Conservation (phyloP, 2,888 invertebrate species). For the Caenorhabditis sp. region DNA sequence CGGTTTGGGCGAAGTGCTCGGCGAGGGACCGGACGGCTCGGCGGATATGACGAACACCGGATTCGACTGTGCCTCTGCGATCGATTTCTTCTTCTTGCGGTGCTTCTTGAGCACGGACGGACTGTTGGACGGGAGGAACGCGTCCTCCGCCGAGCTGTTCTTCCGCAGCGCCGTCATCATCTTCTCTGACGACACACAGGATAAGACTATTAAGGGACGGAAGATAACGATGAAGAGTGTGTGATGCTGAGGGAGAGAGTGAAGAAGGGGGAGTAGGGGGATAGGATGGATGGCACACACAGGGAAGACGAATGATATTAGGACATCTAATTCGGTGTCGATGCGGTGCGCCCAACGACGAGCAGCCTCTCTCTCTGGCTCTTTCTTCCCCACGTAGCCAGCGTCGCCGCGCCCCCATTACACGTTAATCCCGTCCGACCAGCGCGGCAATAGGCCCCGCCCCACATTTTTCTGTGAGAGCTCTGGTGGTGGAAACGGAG, state of each 20-base stretch:
- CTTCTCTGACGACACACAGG: slow-evolving; percentile 41
- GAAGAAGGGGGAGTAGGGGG: slow-evolving; percentile 20
- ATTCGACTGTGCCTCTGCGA: slow-evolving; percentile 59
- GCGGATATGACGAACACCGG: slow-evolving; percentile 59
- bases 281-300: no score
- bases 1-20: slow-evolving; percentile 52
- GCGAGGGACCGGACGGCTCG: slow-evolving; percentile 42
- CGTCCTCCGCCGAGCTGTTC: slow-evolving; percentile 55
- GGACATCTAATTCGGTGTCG: slow-evolving; percentile 58
- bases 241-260: no score
- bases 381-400: slow-evolving; percentile 43
- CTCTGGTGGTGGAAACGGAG: slow-evolving; percentile 24
- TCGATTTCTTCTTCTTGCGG: slow-evolving; percentile 65
- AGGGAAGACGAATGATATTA: slow-evolving; percentile 53
- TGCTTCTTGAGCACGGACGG: slow-evolving; percentile 51
- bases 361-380: slow-evolving; percentile 46
- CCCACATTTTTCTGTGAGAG: slow-evolving; percentile 52
- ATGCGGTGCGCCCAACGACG: slow-evolving; percentile 35
- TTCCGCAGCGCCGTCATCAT: slow-evolving; percentile 66
- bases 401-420: slow-evolving; percentile 63
- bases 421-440: slow-evolving; percentile 59
- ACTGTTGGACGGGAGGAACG: slow-evolving; percentile 49
- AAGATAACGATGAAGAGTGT: slow-evolving; percentile 22
- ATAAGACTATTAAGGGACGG: slow-evolving; percentile 42
- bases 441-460: slow-evolving; percentile 37